phyloP scores from a whole-genome alignment of 2,797 vertebrate genomes.

The Luscinia luscinia region DNA sequence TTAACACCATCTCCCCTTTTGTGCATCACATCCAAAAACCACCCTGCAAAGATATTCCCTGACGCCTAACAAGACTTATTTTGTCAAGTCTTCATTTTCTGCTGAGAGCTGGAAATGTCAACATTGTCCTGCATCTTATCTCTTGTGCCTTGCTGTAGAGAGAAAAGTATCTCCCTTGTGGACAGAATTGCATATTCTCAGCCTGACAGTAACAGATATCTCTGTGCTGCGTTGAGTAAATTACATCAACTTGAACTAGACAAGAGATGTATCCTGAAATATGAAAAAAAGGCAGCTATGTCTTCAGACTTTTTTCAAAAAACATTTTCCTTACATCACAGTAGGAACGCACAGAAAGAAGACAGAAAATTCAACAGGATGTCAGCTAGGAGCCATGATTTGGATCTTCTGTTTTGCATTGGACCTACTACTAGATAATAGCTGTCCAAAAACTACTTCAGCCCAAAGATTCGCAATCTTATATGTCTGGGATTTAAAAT shows the following conservation, averaged over 20 bases:
- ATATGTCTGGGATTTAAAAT: not conserved
- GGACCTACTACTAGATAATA: not conserved
- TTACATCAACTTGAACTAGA: not conserved
- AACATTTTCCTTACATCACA: not conserved
- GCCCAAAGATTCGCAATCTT: not conserved
- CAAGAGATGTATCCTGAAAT: not conserved
- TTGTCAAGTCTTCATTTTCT: conserved; percentile 30
- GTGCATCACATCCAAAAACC: not conserved
- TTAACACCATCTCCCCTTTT: not conserved
- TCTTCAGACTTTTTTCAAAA: not conserved
- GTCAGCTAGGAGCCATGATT: not conserved
- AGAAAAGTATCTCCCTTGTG: not conserved
- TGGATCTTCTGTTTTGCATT: not conserved
- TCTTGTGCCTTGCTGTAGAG: not conserved
- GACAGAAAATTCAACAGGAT: not conserved
- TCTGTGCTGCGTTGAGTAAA: not conserved
- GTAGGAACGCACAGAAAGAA: not conserved
- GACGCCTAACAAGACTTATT: not conserved
- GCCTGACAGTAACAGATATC: not conserved
- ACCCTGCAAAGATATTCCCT: not conserved
- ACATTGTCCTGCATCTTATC: not conserved
- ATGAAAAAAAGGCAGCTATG: not conserved
- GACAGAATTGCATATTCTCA: not conserved
- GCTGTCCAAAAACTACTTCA: not conserved
- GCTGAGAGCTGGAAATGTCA: conserved; percentile 2